Base-by-base conservation (phyloP, 2,888 invertebrate genomes). In the Dorcus parallelipipedus region DNA sequence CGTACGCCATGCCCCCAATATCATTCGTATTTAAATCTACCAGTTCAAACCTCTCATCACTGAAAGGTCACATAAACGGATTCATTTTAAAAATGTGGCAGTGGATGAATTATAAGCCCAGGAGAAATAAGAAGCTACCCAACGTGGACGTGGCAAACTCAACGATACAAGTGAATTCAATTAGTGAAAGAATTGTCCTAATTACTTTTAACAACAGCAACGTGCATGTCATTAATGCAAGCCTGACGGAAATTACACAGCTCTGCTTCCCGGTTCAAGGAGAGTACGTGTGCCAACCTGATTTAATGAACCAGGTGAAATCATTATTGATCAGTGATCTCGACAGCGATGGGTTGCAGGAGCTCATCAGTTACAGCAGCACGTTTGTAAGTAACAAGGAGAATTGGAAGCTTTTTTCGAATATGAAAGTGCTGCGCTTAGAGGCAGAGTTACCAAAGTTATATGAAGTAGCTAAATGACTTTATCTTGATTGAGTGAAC, bases 71-170 rank as follows among this genome's bases (percentile, higher is more conserved):
- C 49, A 83, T 89, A 62, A 82, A 86, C 52, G 91, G 92, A 0
- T 92, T 91, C 76, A 88, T 90, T 14, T 78, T 92, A 67, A 92
- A 92, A 80, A 87, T 91, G 76, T 92, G 92, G 91, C 87, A 89
- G 71, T 92, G 90, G 90, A 83, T 83, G 62, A 81, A 80, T 45
- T 60, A 60, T 9, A 64, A 52, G 49, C 23, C 58, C 9, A 59
- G 58, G 20, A 54, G 54, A 54, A 10, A 52, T 17, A 51, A 56
- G 9, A 33, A 50, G 9, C 45, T 38, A 2, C 50, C 38, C 38
- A 38, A 42, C 26, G 17, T 38, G 9, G 41, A 52, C 14, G 45
- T 40, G 9, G 54, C 48, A 33, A 62, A 64, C 40, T 17, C 52
- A 4, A 55, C 62, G 2, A 38, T 59, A 8, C 58, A 59, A 26